Evolutionary conservation across 2,797 vertebrate species (phyloP), one percentile per base, ranked within the genome.

Genomic region (Alcedo atthis): DNA sequence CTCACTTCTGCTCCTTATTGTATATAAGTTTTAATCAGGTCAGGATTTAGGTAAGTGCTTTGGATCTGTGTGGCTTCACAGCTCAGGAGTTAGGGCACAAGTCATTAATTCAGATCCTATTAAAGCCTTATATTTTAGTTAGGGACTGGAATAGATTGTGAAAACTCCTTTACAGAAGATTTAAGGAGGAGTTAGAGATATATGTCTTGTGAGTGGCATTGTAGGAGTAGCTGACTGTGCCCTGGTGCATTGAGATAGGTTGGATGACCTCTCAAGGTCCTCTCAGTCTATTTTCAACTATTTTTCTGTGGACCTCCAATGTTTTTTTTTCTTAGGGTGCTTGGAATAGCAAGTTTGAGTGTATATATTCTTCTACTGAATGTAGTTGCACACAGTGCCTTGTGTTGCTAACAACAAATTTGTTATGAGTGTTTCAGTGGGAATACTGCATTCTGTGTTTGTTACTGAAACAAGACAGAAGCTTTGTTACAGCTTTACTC

Each of bases 111-210:
- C 86, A 80, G 37, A 92, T 94, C 84, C 76, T 94, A 80, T 85
- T 95, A 95, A 80, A 94, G 85, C 76, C 54, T 90, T 87, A 15
- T 66, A 75, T 95, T 96, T 93, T 89, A 87, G 79, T 92, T 95
- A 90, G 88, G 61, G 70, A 43, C 26, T 91, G 48, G 33, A 78
- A 64, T 90, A 94, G 88, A 22, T 67, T 63, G 18, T 86, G 61
- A 92, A 90, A 89, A 85, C 71, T 86, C 32, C 14, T 9, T 64
- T 81, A 55, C 32, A 90, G 74, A 84, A 86, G 80, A 63, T 87
- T 86, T 89, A 93, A 95, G 64, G 58, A 82, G 64, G 33, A 25
- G 14, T 82, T 92, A 81, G 62, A 58, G 37, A 51, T 77, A 68
- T 70, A 82, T 6, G 6, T 80, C 37, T 80, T 68, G 40, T 55